phyloP scores from a whole-genome alignment of 1,140 invertebrate genomes.

The Brachionus rotundiformis region DNA sequence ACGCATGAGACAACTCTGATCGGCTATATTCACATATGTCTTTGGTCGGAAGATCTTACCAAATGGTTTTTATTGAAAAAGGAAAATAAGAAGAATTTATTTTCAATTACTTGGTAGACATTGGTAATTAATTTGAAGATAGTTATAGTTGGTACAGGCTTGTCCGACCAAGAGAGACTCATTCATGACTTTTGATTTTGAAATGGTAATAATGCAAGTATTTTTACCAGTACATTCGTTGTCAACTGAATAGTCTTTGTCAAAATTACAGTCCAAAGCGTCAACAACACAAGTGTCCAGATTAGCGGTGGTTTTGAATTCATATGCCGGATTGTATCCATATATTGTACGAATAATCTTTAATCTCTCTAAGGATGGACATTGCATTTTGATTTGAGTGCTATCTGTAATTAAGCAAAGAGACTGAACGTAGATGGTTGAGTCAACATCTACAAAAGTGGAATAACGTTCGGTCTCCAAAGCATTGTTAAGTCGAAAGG shows the following conservation, averaged over 20 bases:
- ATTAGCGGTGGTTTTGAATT: neutral
- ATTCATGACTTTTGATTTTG: slow-evolving; percentile 24
- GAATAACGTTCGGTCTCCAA: slow-evolving; percentile 2
- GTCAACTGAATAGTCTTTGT: slow-evolving; percentile 39
- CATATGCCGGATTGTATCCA: slow-evolving; percentile 44
- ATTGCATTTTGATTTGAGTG: slow-evolving; percentile 49
- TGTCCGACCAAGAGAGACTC: neutral
- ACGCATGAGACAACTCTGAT: slow-evolving; percentile 36
- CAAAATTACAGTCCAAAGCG: slow-evolving; percentile 39
- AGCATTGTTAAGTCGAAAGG: neutral
- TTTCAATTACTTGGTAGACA: slow-evolving; percentile 42
- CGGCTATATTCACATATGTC: slow-evolving; percentile 33
- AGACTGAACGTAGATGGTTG: slow-evolving; percentile 21
- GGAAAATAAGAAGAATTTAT: neutral
- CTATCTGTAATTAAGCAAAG: slow-evolving; percentile 23
- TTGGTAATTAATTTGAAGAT: slow-evolving; percentile 51
- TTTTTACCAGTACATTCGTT: slow-evolving; percentile 40
- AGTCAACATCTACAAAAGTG: slow-evolving; percentile 43
- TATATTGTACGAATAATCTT: slow-evolving; percentile 43
- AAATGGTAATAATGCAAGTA: slow-evolving; percentile 24
- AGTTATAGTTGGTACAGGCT: slow-evolving; percentile 29
- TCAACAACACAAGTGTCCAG: neutral
- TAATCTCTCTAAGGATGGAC: neutral
- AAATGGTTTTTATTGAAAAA: neutral
- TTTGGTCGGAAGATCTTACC: slow-evolving; percentile 41